Base-by-base conservation (phyloP, 2,797 vertebrate genomes). In the Apodemus agrarius region DNA sequence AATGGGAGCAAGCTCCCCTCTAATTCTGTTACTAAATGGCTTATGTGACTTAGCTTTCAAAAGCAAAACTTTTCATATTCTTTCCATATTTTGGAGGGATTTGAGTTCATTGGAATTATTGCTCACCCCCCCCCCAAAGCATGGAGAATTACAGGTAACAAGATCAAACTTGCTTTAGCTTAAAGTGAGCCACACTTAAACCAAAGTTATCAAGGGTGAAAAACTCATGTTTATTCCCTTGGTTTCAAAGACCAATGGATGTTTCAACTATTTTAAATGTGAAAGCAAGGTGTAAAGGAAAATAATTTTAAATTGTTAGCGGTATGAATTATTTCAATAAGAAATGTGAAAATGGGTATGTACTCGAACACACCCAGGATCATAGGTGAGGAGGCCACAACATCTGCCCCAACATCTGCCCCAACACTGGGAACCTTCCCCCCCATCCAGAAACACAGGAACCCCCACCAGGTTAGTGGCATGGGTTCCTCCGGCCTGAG, bases 181-280 rank as follows among this genome's bases (percentile, higher is more conserved):
- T 94, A 89, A 91, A 91, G 59, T 74, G 72, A 95, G 61, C 87
- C 89, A 93, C 40, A 75, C 95, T 96, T 96, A 96, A 96, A 93
- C 67, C 46, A 69, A 96, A 91, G 91, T 95, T 84, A 81, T 87
- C 84, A 92, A 87, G 97, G 95, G 97, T 94, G 46, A 97, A 98
- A 97, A 81, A 29, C 74, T 74, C 90, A 89, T 90, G 59, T 24
- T 67, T 90, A 78, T 65, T 87, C 31, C 84, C 89, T 94, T 61
- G 12, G 46, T 96, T 96, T 97, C 91, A 97, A 96, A 97, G 76
- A 54, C 24, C 61, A 67, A 92, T 67, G 67, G 59, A 88, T 94
- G 78, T 86, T 96, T 91, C 91, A 90, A 63, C 74, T 89, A 95
- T 83, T 91, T 86, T 37, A 59, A 89, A 85, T 52, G 34, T 63